Percentiles rank a stretch among this genome's conserved stretches.
These are phyloP conservation scores for Bubo blakistoni DNA, from an alignment of 2,113 vertebrate genomes.

Conservation along the genomic window DNA sequence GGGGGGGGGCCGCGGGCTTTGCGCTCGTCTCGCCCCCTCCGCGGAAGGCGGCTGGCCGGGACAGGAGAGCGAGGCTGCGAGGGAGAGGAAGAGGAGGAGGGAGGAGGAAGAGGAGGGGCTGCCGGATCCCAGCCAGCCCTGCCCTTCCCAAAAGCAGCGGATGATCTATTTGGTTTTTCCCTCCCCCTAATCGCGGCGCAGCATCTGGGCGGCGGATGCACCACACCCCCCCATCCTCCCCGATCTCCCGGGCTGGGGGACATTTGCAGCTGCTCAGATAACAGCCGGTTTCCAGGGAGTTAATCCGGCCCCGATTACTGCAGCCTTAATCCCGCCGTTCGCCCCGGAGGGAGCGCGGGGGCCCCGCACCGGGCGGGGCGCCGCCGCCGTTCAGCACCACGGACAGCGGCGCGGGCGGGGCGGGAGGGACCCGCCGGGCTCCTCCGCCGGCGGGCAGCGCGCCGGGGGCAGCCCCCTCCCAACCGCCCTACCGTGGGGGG, in stretches of 20 bases:
- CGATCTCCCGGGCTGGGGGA: background rate
- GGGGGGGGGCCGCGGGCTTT: background rate
- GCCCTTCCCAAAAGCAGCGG: slow-evolving; percentile 45
- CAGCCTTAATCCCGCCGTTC: background rate
- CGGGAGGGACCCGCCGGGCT: background rate
- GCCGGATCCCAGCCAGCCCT: slow-evolving; percentile 1
- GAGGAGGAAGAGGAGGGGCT: slow-evolving; percentile 45
- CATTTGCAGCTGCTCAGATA: background rate
- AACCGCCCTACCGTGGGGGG: too few species aligned
- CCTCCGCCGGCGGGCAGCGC: background rate
- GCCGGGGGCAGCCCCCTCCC: background rate
- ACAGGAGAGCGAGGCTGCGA: background rate
- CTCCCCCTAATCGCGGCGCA: background rate
- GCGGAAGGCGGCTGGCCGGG: background rate
- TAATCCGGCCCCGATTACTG: slow-evolving; percentile 29
- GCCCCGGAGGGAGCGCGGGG: background rate
- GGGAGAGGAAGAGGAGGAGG: slow-evolving; percentile 37
- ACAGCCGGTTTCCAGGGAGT: slow-evolving; percentile 4
- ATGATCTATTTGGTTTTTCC: background rate
- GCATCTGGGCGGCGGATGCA: background rate
- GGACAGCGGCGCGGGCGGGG: background rate
- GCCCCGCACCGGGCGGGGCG: too few species aligned
- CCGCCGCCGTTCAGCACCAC: slow-evolving; percentile 20
- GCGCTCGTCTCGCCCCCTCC: background rate
- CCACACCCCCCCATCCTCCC: background rate